These are phyloP conservation scores for Alcis repandata DNA, from an alignment of 2,888 invertebrate species.

Conservation along the genomic window DNA sequence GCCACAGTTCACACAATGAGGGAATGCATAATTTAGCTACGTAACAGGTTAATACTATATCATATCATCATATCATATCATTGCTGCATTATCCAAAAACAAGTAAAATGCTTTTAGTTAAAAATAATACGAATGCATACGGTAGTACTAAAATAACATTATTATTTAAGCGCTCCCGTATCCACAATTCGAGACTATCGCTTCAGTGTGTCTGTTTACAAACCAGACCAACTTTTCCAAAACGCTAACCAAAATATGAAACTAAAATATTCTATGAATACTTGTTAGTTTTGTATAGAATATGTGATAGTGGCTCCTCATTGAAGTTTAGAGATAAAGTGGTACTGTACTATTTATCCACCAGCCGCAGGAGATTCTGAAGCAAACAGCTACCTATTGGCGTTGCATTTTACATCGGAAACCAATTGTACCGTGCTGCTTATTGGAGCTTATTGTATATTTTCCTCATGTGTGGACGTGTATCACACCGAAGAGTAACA, in stretches of 20 bases:
- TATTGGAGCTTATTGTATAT: slow-evolving; percentile 40
- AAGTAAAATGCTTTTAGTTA: slow-evolving; percentile 5
- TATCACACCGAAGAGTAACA: slow-evolving; percentile 33
- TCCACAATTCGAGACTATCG: slow-evolving; percentile 15
- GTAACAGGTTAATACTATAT: too few species aligned
- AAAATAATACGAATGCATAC: neutral
- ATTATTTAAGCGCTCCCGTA: slow-evolving; percentile 25
- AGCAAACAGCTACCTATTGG: slow-evolving; percentile 35
- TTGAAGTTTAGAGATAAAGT: neutral
- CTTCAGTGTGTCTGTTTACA: slow-evolving; percentile 20
- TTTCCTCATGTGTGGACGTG: slow-evolving; percentile 28
- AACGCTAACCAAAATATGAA: neutral
- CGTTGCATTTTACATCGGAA: slow-evolving; percentile 42
- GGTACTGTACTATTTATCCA: neutral
- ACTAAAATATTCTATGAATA: neutral
- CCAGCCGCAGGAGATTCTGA: slow-evolving; percentile 21
- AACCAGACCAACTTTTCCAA: neutral
- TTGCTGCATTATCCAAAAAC: neutral
- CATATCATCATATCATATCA: too few species aligned
- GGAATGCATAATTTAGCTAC: too few species aligned
- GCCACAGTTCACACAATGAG: too few species aligned
- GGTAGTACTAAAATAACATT: slow-evolving; percentile 12
- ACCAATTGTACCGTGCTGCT: slow-evolving; percentile 38
- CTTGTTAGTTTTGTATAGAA: neutral
- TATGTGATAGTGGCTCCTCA: neutral